Conservation (phyloP, 2,797 vertebrate species). For the Coendou prehensilis region DNA sequence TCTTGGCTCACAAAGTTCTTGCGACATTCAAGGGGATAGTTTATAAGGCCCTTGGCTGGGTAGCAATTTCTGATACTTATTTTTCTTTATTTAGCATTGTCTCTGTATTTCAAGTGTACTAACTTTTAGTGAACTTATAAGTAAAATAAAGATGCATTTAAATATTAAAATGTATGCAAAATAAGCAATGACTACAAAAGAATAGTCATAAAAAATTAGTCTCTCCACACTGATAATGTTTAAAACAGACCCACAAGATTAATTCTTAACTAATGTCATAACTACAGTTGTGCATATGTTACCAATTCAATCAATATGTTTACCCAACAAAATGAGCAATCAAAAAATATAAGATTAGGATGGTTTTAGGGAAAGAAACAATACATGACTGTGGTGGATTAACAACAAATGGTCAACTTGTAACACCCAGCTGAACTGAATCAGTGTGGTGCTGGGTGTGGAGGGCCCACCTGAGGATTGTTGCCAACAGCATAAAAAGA, state of each 20-base stretch:
- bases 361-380: not conserved
- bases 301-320: not conserved
- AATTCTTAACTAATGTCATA: not conserved
- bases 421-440: not conserved
- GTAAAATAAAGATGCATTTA: not conserved
- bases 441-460: too few relatives aligned
- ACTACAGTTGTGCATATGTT: not conserved
- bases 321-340: not conserved
- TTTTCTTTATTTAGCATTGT: not conserved
- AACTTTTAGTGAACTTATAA: not conserved
- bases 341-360: not conserved
- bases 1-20: not conserved
- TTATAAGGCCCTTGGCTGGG: not conserved
- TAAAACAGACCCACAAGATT: not conserved
- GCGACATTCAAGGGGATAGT: not conserved
- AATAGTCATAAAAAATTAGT: not conserved
- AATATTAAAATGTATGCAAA: conserved; percentile 41
- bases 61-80: not conserved
- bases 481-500: not conserved
- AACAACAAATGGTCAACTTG: not conserved
- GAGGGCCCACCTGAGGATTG: not conserved
- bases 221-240: not conserved
- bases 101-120: not conserved
- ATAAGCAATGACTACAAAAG: not conserved
- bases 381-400: not conserved